These are phyloP conservation scores for Lordiphosa collinella DNA, from an alignment of 1,140 invertebrate genomes.

Conservation along the genomic window DNA sequence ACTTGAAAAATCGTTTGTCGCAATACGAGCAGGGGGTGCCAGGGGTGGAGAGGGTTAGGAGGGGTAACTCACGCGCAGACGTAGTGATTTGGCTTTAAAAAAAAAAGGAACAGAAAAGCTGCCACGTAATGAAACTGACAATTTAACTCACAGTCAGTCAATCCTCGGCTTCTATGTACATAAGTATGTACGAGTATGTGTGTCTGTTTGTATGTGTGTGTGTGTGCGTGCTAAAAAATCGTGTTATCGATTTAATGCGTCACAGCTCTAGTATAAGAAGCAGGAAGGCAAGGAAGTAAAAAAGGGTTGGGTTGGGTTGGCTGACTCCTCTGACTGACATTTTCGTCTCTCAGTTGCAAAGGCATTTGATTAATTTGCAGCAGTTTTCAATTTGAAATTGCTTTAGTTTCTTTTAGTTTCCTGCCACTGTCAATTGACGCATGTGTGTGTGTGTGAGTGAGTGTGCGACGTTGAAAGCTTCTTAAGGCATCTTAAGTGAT, in stretches of 20 bases:
- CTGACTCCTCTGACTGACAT: conserved; percentile 55
- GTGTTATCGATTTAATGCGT: conserved; percentile 77
- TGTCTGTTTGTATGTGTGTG: conserved; percentile 25
- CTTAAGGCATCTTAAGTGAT: conserved; percentile 49
- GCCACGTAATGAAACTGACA: conserved; percentile 77
- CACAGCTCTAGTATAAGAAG: conserved; percentile 19
- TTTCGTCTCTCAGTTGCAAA: conserved; percentile 41
- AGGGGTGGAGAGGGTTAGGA: conserved; percentile 3
- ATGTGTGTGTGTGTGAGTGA: conserved; percentile 15
- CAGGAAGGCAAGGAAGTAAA: too few species aligned
- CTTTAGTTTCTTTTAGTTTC: conserved; percentile 58
- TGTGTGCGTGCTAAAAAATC: conserved; percentile 72
- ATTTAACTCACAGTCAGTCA: conserved; percentile 66
- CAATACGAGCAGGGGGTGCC: conserved; percentile 35
- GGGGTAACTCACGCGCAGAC: conserved; percentile 56
- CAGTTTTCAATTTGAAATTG: conserved; percentile 75
- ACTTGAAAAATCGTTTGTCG: conserved; percentile 77
- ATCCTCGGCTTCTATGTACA: conserved; percentile 12
- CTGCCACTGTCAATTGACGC: conserved; percentile 15
- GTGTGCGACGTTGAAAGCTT: conserved; percentile 37
- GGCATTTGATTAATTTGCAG: conserved; percentile 75
- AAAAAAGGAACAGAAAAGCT: conserved; percentile 33
- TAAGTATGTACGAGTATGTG: too few species aligned
- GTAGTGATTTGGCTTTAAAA: conserved; percentile 73
- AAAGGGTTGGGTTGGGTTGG: conserved; percentile 18